Evolutionary conservation across 1,140 invertebrate species (phyloP).

Genomic region (Zophobas atratus): DNA sequence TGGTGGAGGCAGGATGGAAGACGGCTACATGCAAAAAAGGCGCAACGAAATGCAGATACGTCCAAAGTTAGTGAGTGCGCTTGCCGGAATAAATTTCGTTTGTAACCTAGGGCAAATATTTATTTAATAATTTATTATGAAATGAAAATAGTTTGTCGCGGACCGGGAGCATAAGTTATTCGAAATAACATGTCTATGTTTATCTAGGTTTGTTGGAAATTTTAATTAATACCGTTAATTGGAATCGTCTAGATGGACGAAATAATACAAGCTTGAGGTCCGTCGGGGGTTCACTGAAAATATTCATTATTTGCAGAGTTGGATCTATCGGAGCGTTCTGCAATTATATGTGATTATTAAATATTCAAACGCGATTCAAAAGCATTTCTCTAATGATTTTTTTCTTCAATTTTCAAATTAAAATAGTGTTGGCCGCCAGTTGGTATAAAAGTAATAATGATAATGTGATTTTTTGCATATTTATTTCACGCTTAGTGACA

Average conservation of each 20-base stretch:
- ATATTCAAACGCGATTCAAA: too few species aligned
- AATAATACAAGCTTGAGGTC: constrained; percentile 43
- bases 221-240: constrained; percentile 57
- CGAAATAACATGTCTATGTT: constrained; percentile 54
- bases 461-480: too few species aligned
- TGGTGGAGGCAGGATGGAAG: background rate
- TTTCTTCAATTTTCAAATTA: too few species aligned
- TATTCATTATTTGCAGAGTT: background rate
- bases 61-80: constrained; percentile 13
- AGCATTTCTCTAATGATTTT: too few species aligned
- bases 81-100: constrained; percentile 40
- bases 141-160: constrained; percentile 55
- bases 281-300: constrained; percentile 12
- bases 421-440: too few species aligned
- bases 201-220: constrained; percentile 54
- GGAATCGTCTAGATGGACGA: constrained; percentile 51
- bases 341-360: too few species aligned
- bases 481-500: too few species aligned
- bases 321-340: too few species aligned
- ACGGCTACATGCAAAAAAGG: background rate
- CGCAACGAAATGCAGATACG: constrained; percentile 21
- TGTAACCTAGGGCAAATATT: constrained; percentile 51
- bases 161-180: constrained; percentile 47
- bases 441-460: too few species aligned
- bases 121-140: constrained; percentile 57